Evolutionary conservation across 2,113 vertebrate species (phyloP).

Genomic region (Riparia riparia): DNA sequence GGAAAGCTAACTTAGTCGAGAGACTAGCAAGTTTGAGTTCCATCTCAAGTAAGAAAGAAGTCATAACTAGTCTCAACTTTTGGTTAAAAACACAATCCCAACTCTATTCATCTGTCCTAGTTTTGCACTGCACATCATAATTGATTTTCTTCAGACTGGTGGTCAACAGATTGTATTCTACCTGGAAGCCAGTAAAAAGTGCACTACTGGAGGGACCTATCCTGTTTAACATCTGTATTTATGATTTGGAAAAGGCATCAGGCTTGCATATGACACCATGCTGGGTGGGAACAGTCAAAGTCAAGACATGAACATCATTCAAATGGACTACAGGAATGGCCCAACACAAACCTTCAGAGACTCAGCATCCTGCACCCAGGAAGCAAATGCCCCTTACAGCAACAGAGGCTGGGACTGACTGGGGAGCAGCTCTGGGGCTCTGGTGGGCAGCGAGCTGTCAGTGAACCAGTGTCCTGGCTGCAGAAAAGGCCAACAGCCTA

Average conservation of each 20-base stretch:
- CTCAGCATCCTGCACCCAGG: neutral
- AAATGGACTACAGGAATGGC: neutral
- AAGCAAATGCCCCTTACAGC: neutral
- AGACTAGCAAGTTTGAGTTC: neutral
- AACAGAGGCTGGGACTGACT: neutral
- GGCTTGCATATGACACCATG: neutral
- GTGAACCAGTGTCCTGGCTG: neutral
- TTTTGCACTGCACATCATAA: neutral
- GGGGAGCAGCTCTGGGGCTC: neutral
- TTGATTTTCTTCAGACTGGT: neutral
- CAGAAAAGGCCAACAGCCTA: neutral
- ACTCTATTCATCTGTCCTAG: neutral
- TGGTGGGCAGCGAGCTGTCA: neutral
- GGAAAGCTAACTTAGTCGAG: neutral
- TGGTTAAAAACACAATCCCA: neutral
- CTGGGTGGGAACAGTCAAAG: neutral
- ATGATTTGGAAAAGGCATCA: neutral
- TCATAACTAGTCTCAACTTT: neutral
- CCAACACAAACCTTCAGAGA: neutral
- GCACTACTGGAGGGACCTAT: neutral
- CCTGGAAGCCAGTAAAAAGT: neutral
- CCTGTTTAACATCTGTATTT: neutral
- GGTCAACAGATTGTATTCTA: neutral
- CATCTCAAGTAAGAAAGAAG: neutral
- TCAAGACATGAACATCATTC: neutral